These are phyloP conservation scores for Emydura subglobosa DNA, from an alignment of 2,113 vertebrate species.

Conservation along the genomic window DNA sequence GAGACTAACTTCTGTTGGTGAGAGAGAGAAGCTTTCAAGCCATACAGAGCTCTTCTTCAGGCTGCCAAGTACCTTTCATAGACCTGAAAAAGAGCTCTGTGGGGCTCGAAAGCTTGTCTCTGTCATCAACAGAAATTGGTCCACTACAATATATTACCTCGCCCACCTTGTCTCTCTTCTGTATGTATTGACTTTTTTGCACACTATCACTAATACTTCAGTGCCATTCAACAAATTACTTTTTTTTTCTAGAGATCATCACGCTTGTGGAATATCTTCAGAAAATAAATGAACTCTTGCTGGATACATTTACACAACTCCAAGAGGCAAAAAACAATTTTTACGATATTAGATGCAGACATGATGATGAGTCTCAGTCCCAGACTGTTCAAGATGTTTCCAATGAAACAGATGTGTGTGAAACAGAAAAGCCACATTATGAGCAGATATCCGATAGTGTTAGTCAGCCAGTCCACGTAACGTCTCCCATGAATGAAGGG, in stretches of 20 bases:
- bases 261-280: conserved; percentile 60
- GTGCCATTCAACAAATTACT: neutral
- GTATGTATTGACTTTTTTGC: neutral
- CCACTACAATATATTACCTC: neutral
- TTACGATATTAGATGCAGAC: conserved; percentile 16
- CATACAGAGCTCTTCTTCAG: neutral
- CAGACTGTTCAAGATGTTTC: conserved; percentile 38
- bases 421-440: conserved; percentile 25
- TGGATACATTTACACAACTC: conserved; percentile 59
- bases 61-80: neutral
- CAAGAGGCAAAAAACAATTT: conserved; percentile 65
- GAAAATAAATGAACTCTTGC: conserved; percentile 65
- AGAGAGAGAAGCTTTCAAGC: neutral
- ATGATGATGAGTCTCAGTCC: conserved; percentile 21
- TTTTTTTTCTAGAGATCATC: conserved; percentile 58
- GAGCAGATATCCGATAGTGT: conserved; percentile 11
- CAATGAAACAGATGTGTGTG: neutral
- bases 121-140: neutral
- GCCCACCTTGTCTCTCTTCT: neutral
- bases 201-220: neutral
- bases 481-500: neutral
- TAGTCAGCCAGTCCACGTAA: neutral
- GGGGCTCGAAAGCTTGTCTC: neutral
- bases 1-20: neutral
- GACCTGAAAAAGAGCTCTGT: neutral